Conservation (phyloP, 2,797 vertebrate species). For the Picus viridis region DNA sequence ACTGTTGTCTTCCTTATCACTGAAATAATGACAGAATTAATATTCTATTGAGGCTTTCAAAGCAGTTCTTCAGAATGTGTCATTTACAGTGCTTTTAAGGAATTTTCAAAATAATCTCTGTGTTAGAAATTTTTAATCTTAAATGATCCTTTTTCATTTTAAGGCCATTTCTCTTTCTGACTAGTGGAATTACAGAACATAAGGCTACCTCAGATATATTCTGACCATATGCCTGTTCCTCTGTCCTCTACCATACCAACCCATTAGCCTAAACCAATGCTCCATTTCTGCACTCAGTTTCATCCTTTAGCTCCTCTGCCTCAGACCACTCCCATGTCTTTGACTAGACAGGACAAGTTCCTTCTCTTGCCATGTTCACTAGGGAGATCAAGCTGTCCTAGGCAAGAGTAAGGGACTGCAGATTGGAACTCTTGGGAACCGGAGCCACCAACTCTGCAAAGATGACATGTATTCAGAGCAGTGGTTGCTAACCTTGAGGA, state of each 20-base stretch:
- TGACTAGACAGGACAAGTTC: not conserved
- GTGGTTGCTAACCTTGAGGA: not conserved
- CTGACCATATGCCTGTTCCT: rapidly evolving
- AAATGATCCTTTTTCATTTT: not conserved
- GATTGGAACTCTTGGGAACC: not conserved
- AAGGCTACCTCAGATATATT: not conserved
- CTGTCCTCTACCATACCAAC: not conserved
- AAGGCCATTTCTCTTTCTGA: not conserved
- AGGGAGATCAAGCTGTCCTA: not conserved
- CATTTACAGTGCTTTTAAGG: not conserved
- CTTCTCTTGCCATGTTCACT: not conserved
- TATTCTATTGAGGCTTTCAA: not conserved
- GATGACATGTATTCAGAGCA: not conserved
- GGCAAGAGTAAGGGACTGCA: not conserved
- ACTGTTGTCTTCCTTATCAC: not conserved
- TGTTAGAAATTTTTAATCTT: not conserved
- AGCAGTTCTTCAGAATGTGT: not conserved
- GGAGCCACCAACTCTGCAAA: not conserved
- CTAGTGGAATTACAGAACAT: not conserved
- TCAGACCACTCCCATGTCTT: not conserved
- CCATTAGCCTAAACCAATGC: not conserved
- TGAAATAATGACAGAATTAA: not conserved
- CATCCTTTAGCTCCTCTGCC: not conserved
- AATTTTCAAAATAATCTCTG: not conserved
- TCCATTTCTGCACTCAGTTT: not conserved